These are phyloP conservation scores for Carollia perspicillata DNA, from an alignment of 2,113 vertebrate genomes.

Conservation along the genomic window DNA sequence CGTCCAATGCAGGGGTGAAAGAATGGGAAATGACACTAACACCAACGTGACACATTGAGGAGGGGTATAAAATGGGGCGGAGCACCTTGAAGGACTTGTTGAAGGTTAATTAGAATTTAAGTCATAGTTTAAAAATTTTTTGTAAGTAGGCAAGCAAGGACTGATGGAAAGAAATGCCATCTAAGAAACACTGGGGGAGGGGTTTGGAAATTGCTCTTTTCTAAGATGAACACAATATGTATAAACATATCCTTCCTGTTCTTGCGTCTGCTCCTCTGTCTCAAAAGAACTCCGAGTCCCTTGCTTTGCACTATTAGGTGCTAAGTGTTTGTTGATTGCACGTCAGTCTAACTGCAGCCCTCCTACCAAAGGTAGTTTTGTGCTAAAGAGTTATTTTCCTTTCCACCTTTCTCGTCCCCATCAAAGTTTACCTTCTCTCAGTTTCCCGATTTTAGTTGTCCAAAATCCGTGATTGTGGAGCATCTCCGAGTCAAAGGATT, in stretches of 20 bases:
- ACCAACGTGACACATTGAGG: too few relatives aligned
- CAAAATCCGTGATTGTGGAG: background rate
- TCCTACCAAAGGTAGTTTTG: background rate
- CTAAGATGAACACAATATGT: background rate
- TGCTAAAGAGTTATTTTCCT: background rate
- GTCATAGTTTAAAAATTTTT: background rate
- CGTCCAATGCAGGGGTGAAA: too few relatives aligned
- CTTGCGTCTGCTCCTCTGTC: background rate
- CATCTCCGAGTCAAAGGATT: background rate
- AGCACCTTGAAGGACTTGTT: background rate
- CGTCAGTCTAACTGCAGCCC: background rate
- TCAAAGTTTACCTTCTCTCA: background rate
- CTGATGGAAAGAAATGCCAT: background rate
- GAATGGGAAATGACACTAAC: background rate
- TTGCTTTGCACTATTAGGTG: background rate
- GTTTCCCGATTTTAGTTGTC: background rate
- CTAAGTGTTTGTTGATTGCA: background rate
- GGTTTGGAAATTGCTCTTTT: background rate
- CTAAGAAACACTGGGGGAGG: background rate
- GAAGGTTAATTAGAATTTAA: background rate
- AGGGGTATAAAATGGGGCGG: fast-evolving
- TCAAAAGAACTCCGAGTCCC: background rate
- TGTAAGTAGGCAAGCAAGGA: background rate
- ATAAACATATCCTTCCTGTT: background rate
- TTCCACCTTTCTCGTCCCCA: background rate